Conservation (phyloP, 37 sponge, comb jelly and placozoan genomes). For the Axinella damicornis region DNA sequence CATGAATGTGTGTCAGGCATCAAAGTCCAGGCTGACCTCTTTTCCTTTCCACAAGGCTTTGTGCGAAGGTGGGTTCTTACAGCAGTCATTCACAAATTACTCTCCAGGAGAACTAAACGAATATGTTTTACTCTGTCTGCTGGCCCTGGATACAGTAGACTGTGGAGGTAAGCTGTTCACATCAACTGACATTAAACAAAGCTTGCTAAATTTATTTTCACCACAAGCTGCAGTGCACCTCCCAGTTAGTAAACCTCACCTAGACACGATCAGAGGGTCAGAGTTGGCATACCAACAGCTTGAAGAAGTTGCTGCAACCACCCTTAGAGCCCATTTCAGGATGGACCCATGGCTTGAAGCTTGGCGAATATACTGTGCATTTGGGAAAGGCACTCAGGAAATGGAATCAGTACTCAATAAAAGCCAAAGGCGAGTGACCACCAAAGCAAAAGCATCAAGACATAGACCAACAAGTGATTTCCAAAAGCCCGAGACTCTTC, state of each 20-base stretch:
- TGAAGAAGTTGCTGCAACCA: background rate
- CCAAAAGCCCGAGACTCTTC: too few species aligned
- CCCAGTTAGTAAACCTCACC: background rate
- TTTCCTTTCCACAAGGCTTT: slow-evolving; percentile 15
- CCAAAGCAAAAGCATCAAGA: too few species aligned
- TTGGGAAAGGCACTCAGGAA: background rate
- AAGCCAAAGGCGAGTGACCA: too few species aligned
- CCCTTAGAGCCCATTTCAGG: background rate
- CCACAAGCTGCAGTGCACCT: slow-evolving; percentile 14
- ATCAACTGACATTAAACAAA: background rate
- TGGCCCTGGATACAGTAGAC: background rate
- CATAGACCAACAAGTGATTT: too few species aligned
- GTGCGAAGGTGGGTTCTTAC: background rate
- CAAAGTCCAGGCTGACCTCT: background rate
- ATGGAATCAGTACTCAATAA: too few species aligned
- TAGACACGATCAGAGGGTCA: background rate
- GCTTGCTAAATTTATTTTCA: slow-evolving; percentile 6
- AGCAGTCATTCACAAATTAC: background rate
- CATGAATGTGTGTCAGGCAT: background rate
- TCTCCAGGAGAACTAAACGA: background rate
- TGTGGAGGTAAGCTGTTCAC: background rate
- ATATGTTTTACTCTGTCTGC: background rate
- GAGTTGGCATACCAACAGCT: background rate
- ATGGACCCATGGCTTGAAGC: slow-evolving; percentile 19
- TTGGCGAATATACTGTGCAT: slow-evolving; percentile 15